Evolutionary conservation across 2,797 vertebrate genomes (phyloP), one percentile per base, ranked within the genome.

Genomic region (Sebastes cheni): DNA sequence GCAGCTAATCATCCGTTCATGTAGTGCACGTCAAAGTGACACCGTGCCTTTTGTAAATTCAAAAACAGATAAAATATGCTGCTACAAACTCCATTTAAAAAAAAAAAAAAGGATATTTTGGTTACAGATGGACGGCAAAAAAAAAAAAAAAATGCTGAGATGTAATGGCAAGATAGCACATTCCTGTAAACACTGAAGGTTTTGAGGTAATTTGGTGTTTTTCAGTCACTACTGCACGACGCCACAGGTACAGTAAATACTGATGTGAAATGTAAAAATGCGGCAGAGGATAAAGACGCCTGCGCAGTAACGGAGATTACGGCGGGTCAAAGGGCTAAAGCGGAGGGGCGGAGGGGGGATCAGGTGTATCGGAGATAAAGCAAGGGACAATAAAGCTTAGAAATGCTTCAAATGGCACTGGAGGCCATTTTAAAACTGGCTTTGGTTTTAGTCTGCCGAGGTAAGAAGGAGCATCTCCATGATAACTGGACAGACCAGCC

Each of bases 381-480:
- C 82, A 70, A 81, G 82, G 86, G 85, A 84, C 83, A 85, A 79
- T 94, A 93, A 94, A 94, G 94, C 93, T 93, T 88, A 77, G 73
- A 87, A 79, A 62, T 67, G 82, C 81, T 90, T 91, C 69, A 70
- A 50, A 87, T 77, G 82, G 87, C 79, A 82, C 71, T 36, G 67
- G 83, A 81, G 80, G 89, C 86, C 90, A 92, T 90, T 89, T 91
- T 71, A 81, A 91, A 92, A 90, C 83, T 90, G 89, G 89, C 95
- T 96, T 96, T 96, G 95, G 95, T 96, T 94, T 39, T 85, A 86
- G 91, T 91, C 90, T 87, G 89, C 77, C 86, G 27, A 87, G 81
- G 83, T 86, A 89, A 83, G 81, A 82, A 70, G 85, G 78, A 88
- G 83, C 82, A 87, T 77, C 84, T 89, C 81, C 83, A 25, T 76